Percentiles rank a stretch among this genome's conserved stretches.
Evolutionary conservation across 2,888 invertebrate species (phyloP).

Genomic region (Epirrhoe tristata): DNA sequence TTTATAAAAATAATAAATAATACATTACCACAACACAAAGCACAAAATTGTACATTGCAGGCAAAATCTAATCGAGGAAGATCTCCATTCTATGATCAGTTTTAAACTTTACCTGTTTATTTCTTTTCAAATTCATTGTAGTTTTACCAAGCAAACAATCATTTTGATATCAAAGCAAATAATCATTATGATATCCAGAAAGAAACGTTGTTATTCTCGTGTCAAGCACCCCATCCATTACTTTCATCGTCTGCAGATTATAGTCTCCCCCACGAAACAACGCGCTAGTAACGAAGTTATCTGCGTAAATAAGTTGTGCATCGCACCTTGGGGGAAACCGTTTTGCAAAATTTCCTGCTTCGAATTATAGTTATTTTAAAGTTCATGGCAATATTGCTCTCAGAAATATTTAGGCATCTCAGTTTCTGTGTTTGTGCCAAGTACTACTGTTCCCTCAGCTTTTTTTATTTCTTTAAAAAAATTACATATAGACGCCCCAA

Average conservation of each 20-base stretch:
- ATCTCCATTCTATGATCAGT: background rate
- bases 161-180: too few relatives aligned
- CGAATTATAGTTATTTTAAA: background rate
- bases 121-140: background rate
- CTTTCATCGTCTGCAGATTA: conserved; percentile 35
- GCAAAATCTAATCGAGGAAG: background rate
- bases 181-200: background rate
- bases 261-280: conserved; percentile 32
- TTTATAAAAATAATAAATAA: too few relatives aligned
- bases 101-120: background rate
- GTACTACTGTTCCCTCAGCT: too few relatives aligned
- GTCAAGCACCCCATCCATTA: conserved; percentile 17
- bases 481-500: too few relatives aligned
- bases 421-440: too few relatives aligned
- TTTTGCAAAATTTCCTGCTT: conserved; percentile 13
- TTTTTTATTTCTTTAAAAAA: too few relatives aligned
- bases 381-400: background rate
- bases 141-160: background rate
- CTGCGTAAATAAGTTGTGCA: conserved; percentile 31
- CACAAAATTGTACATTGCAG: background rate
- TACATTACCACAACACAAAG: too few relatives aligned
- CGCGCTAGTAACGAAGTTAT: conserved; percentile 33
- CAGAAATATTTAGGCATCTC: too few relatives aligned
- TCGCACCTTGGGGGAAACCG: conserved; percentile 26
- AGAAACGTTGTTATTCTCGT: background rate